Base-by-base conservation (phyloP, 2,113 vertebrate genomes). In the Salvator merianae region DNA sequence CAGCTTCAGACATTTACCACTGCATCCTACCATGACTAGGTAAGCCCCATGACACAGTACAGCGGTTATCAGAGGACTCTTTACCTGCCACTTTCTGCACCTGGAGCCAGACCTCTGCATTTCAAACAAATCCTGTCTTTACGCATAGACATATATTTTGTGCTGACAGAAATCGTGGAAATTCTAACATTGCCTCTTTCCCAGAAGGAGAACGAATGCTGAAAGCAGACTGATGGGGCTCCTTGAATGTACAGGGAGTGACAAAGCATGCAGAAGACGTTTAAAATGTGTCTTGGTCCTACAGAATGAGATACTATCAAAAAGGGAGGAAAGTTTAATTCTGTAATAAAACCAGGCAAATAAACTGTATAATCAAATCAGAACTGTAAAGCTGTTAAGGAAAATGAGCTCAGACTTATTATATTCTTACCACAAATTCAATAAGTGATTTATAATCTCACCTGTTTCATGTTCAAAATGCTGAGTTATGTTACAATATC, bases 341-440 rank as follows among this genome's bases (percentile, higher is more conserved):
- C 53, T 72, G 75, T 78, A 87, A 90, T 87, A 84, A 94, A 92
- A 75, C 55, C 79, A 90, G 93, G 81, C 24, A 93, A 93, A 94
- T 84, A 92, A 90, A 12, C 43, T 88, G 50, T 75, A 87, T 88
- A 91, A 90, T 90, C 71, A 89, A 86, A 91, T 84, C 68, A 68
- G 36, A 86, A 86, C 47, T 70, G 82, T 72, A 89, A 84, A 88
- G 55, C 92, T 83, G 75, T 87, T 88, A 84, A 69, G 55, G 73
- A 86, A 82, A 87, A 84, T 50, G 32, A n/a, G 75, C 79, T 85
- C 88, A 0, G 10, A 40, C 1, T 92, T 93, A 90, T 88, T 88
- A 50, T 74, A 88, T 74, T 79, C 74, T 86, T 75, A 77, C 12
- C 84, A 79, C 65, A 93, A 91, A 94, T 90, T 93, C 87, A 89